Conservation (phyloP, 2,113 vertebrate species). For the Microtus oregoni region DNA sequence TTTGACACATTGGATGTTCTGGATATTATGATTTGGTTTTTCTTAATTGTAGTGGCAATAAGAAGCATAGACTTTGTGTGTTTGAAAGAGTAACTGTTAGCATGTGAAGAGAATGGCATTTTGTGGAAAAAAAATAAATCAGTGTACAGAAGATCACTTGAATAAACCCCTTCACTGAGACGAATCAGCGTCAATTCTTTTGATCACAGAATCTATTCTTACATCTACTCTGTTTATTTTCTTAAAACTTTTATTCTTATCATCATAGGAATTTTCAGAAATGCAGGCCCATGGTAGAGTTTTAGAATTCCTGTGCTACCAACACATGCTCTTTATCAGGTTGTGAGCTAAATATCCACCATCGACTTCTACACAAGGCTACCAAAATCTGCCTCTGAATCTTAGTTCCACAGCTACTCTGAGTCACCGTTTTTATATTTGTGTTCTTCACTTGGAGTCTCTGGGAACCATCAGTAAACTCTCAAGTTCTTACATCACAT, state of each 20-base stretch:
- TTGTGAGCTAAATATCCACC: too few relatives aligned
- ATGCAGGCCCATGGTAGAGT: too few relatives aligned
- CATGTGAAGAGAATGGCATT: not conserved
- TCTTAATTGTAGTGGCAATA: not conserved
- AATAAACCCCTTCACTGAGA: not conserved
- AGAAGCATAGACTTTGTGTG: not conserved
- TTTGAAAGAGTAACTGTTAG: not conserved
- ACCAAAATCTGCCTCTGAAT: too few relatives aligned
- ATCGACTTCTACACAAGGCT: too few relatives aligned
- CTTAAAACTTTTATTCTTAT: not conserved
- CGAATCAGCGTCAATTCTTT: not conserved
- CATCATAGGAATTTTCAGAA: not conserved
- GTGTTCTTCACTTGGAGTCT: not conserved
- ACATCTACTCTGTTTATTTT: not conserved
- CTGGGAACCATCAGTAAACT: not conserved
- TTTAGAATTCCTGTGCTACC: too few relatives aligned
- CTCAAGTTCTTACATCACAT: not conserved
- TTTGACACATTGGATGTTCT: not conserved
- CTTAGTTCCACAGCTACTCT: too few relatives aligned
- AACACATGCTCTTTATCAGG: too few relatives aligned
- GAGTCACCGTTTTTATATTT: not conserved
- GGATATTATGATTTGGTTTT: not conserved
- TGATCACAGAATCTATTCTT: not conserved
- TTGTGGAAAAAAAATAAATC: constrained; percentile 31
- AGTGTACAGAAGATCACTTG: not conserved